Base-by-base conservation (phyloP, 1,140 invertebrate species). In the Heliconius melpomene region DNA sequence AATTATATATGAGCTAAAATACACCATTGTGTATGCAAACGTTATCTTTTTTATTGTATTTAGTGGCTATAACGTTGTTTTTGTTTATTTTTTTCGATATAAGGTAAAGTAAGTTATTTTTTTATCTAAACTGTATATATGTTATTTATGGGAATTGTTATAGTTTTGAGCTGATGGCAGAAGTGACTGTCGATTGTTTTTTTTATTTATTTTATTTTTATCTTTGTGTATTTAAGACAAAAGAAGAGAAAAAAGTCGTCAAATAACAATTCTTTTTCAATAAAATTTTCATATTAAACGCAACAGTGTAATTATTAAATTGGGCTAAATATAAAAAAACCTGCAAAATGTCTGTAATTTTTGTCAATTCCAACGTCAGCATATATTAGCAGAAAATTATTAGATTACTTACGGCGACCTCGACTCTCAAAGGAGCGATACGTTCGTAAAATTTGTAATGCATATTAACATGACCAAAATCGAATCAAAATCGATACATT, bases 401-500 rank as follows among this genome's bases (percentile, higher is more conserved):
- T 75, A 70, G 18, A 70, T 77, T 70, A 57, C 26, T 1, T 75
- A 23, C 13, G 11, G 60, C 60, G 60, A 66, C 60, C 60, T 66
- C 60, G 60, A 66, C 60, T 66, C 26, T 66, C 60, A 66, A 66
- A 66, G 60, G 23, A 29, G 13, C 60, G 60, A 70, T 77, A 71
- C 40, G 38, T 77, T 46, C n/a, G 70, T 77, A 71, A 77, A 46
- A 77, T 77, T 46, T 40, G 71, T 72, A 70, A n/a, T 74, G 26
- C 23, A 32, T 70, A 46, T 40, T 66, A 66, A 66, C 60, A 66
- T 66, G 26, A 66, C 60, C 60, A 46, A 77, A 29, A 26, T 50
- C n/a, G 82, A 81, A 78, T 78, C 78, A 29, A 77, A 72, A 72
- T 78, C 46, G 66, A 78, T 72, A 78, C n/a, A 72, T 72, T 78